A percentile compares a stretch with the other conserved stretches of the same genome.
Conservation (phyloP, 2,113 vertebrate genomes). For the Ariopsis seemanni region DNA sequence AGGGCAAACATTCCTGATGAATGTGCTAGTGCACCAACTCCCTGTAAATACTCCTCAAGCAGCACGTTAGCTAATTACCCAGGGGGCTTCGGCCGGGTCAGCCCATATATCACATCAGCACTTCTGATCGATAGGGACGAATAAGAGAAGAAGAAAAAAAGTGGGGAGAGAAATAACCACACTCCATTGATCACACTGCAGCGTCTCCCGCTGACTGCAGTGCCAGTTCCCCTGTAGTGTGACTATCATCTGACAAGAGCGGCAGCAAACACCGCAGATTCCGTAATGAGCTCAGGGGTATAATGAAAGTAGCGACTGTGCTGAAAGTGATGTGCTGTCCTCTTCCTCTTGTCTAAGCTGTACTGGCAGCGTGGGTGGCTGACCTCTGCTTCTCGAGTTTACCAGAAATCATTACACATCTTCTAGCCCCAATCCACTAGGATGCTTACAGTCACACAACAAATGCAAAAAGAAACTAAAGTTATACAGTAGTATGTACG, state of each 20-base stretch:
- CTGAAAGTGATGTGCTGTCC: not conserved
- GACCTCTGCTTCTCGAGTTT: not conserved
- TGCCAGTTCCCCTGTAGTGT: conserved; percentile 7
- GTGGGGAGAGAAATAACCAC: conserved; percentile 44
- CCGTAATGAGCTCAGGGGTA: conserved; percentile 14
- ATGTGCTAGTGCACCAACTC: conserved; percentile 44
- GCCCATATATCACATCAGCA: conserved; percentile 52
- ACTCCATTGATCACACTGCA: conserved; percentile 30
- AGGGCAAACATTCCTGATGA: conserved; percentile 50
- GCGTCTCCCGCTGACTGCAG: conserved; percentile 19
- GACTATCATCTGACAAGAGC: conserved; percentile 5
- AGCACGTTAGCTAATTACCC: conserved; percentile 57
- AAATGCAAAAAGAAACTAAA: not conserved
- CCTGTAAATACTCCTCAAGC: conserved; percentile 56
- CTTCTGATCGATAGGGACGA: conserved; percentile 46
- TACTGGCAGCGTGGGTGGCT: conserved; percentile 7
- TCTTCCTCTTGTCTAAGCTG: not conserved
- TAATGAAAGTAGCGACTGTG: not conserved
- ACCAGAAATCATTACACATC: conserved; percentile 7
- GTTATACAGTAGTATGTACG: not conserved
- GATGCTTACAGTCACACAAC: not conserved
- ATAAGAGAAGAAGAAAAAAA: conserved; percentile 12
- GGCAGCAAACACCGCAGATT: conserved; percentile 7
- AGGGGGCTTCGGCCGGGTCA: conserved; percentile 53
- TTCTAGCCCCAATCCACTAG: conserved; percentile 2